Conservation (phyloP, 1,140 invertebrate species). For the Episyrphus balteatus region DNA sequence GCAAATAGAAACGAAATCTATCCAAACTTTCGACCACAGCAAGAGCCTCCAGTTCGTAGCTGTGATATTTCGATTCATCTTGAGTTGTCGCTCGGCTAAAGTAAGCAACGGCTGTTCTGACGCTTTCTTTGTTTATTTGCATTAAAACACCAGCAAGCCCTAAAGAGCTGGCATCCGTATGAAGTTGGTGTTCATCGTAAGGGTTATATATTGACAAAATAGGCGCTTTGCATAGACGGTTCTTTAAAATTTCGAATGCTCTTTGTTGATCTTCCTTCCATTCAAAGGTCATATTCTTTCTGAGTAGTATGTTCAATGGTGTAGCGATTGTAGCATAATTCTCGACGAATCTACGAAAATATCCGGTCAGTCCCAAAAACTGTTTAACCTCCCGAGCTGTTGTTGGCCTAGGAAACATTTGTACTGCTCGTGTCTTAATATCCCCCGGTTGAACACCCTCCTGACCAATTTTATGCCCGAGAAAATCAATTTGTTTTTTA, state of each 20-base stretch:
- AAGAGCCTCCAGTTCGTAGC: neutral
- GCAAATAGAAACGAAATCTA: neutral
- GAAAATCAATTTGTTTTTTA: neutral
- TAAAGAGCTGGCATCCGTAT: slow-evolving; percentile 1
- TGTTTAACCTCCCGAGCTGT: slow-evolving; percentile 21
- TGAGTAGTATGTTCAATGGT: slow-evolving; percentile 16
- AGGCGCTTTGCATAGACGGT: too few relatives aligned
- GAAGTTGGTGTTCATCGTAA: neutral
- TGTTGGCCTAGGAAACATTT: slow-evolving; percentile 16
- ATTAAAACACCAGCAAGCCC: neutral
- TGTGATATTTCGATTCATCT: slow-evolving; percentile 11
- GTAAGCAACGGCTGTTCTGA: neutral
- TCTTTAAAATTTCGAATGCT: too few relatives aligned
- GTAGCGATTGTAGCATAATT: slow-evolving; percentile 17
- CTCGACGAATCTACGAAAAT: slow-evolving; percentile 26
- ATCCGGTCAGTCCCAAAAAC: slow-evolving; percentile 27
- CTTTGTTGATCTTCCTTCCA: neutral
- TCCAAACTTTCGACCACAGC: slow-evolving; percentile 2
- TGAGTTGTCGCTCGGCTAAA: slow-evolving; percentile 6
- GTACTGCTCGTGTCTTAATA: slow-evolving; percentile 25
- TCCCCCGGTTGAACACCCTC: slow-evolving; percentile 21
- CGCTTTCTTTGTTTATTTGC: neutral
- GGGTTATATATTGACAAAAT: too few relatives aligned
- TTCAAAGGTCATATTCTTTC: slow-evolving; percentile 9
- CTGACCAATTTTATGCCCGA: slow-evolving; percentile 15